Conservation (phyloP, 2,888 invertebrate genomes). For the Phortica magna region DNA sequence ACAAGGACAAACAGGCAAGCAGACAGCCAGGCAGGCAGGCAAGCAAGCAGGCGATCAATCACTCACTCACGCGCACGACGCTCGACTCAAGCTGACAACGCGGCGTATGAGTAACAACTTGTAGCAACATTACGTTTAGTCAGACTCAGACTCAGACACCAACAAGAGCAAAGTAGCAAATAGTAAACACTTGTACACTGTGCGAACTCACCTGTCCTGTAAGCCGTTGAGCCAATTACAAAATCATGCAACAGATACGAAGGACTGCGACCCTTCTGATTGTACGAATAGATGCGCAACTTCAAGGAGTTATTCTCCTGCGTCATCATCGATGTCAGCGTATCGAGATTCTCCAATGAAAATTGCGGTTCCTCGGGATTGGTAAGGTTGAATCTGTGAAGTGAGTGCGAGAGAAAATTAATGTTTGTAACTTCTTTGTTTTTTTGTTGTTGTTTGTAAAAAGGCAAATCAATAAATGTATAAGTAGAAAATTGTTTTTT, state of each 20-base stretch:
- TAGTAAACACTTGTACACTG: not conserved
- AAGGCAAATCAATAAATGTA: not conserved
- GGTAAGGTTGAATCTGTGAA: slow-evolving; percentile 75
- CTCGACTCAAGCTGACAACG: not conserved
- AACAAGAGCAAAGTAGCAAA: not conserved
- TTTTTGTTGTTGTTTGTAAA: too few species aligned
- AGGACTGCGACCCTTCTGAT: slow-evolving; percentile 89
- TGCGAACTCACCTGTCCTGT: slow-evolving; percentile 81
- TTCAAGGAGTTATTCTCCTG: slow-evolving; percentile 89
- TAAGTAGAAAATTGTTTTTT: too few species aligned
- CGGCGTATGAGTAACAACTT: not conserved
- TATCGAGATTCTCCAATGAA: slow-evolving; percentile 81
- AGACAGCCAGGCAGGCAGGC: slow-evolving; percentile 34
- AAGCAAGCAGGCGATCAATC: slow-evolving; percentile 57
- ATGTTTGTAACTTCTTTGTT: too few species aligned
- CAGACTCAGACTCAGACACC: not conserved
- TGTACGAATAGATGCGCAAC: slow-evolving; percentile 87
- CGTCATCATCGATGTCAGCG: slow-evolving; percentile 87
- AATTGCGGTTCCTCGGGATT: slow-evolving; percentile 77
- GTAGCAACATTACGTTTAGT: slow-evolving; percentile 33
- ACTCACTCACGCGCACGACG: slow-evolving; percentile 51
- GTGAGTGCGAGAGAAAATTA: not conserved
- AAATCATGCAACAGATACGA: slow-evolving; percentile 87
- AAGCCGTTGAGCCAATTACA: slow-evolving; percentile 86
- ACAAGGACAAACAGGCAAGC: slow-evolving; percentile 49